Percentiles rank a stretch among this genome's conserved stretches.
Evolutionary conservation across 2,113 vertebrate species (phyloP).

Genomic region (Pleuronectes platessa): DNA sequence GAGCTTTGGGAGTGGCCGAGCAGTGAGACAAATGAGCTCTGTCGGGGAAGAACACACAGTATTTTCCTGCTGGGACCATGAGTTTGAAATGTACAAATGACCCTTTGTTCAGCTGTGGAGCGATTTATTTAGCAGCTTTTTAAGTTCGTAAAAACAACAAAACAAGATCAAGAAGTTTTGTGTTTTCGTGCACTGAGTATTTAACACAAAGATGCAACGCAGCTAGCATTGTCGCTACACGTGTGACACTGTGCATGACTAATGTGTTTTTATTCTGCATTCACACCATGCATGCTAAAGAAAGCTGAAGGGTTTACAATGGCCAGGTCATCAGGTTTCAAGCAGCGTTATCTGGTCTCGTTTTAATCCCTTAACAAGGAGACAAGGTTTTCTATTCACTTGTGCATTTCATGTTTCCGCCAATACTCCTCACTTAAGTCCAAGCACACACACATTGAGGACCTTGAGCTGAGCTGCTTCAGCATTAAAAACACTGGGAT

Average conservation of each 20-base stretch:
- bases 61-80: neutral
- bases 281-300: neutral
- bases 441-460: neutral
- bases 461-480: neutral
- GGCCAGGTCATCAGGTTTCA: constrained; percentile 12
- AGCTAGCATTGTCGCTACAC: neutral
- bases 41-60: neutral
- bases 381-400: neutral
- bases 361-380: constrained; percentile 27
- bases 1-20: neutral
- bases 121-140: constrained; percentile 2
- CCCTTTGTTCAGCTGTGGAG: neutral
- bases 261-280: neutral
- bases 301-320: constrained; percentile 1
- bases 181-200: neutral
- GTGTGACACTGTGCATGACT: neutral
- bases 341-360: neutral
- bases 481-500: neutral
- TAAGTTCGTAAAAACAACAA: neutral
- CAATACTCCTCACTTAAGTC: neutral
- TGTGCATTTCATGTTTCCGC: neutral
- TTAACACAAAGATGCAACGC: neutral
- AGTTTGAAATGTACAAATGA: constrained; percentile 3
- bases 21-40: neutral
- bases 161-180: neutral